A percentile compares a stretch with the other conserved stretches of the same genome.
phyloP scores from a whole-genome alignment of 2,113 vertebrate genomes.

The Neodontobutis hainanensis region DNA sequence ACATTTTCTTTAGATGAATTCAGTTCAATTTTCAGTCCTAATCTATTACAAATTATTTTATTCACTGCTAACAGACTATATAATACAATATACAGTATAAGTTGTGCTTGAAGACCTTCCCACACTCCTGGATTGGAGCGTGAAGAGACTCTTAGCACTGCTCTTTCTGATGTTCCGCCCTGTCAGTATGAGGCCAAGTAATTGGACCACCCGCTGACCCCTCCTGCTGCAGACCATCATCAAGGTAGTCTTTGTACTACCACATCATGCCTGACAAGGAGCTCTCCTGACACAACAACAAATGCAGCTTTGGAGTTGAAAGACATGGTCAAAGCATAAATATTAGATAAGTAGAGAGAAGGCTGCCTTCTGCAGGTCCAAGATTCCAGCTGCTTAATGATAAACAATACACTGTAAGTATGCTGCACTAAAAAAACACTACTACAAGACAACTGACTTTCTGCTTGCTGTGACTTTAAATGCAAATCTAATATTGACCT shows the following conservation, averaged over 20 bases:
- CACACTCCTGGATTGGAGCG: background rate
- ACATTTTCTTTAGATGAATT: background rate
- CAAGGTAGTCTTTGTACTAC: constrained; percentile 53
- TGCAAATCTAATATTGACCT: no score
- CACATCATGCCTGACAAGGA: constrained; percentile 31
- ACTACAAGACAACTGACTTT: no score
- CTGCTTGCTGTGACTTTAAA: no score
- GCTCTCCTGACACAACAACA: constrained; percentile 48
- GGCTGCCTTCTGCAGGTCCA: background rate
- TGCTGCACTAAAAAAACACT: no score
- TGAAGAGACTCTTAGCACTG: constrained; percentile 5
- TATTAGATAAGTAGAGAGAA: constrained; percentile 10
- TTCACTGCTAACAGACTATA: background rate
- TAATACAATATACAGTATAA: background rate
- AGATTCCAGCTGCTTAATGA: background rate
- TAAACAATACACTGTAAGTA: constrained; percentile 3
- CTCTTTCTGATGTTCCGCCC: constrained; percentile 18
- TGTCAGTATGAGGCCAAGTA: constrained; percentile 45
- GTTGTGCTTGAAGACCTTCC: constrained; percentile 11
- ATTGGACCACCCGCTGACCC: constrained; percentile 52
- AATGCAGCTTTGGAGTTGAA: constrained; percentile 17
- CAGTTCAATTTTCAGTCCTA: constrained; percentile 1
- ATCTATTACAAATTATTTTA: background rate
- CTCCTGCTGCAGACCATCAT: constrained; percentile 44
- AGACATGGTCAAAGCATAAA: constrained; percentile 1